Base-by-base conservation (phyloP, 2,797 vertebrate species). In the Sebastes diaconus region DNA sequence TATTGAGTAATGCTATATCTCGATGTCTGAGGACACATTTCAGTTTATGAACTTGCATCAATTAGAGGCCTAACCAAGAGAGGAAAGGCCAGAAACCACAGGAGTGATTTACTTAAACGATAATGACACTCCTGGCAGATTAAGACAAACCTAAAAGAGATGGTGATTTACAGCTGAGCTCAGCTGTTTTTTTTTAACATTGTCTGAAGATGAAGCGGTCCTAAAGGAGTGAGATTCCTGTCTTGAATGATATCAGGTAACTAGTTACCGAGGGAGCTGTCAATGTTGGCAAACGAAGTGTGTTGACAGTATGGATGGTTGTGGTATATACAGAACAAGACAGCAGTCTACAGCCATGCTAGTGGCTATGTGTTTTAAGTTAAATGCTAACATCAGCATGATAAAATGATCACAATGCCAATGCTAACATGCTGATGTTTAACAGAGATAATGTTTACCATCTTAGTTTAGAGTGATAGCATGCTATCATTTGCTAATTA, bases 51-150 rank as follows among this genome's bases (percentile, higher is more conserved):
- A 79, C 64, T 69, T 71, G 63, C 58, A 75, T 79, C 63, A 84
- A 73, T 86, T 76, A 76, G 42, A 75, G 52, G 69, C 52, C 46
- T 83, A 63, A 79, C 55, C 61, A 73, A 59, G 63, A 72, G 66
- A 72, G 65, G 50, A 69, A 67, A 84, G 80, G 32, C 61, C 58
- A 61, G 72, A 85, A 77, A 78, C 59, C 77, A 77, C 68, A 55
- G 12, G 50, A 67, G 36, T 65, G 64, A 86, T 83, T 86, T 81
- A 72, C 24, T 69, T 57, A 58, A 81, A 79, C 25, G 74, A 87
- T 84, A 77, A 88, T 75, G 84, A 86, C 73, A 86, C 59, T 63
- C 67, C 36, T 83, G 81, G 25, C 73, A 78, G 77, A 77, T 74
- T 71, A 73, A 81, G 76, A 84, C 74, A 52, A 84, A 72, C 57